Conservation (phyloP, 2,797 vertebrate genomes). For the Alca torda region DNA sequence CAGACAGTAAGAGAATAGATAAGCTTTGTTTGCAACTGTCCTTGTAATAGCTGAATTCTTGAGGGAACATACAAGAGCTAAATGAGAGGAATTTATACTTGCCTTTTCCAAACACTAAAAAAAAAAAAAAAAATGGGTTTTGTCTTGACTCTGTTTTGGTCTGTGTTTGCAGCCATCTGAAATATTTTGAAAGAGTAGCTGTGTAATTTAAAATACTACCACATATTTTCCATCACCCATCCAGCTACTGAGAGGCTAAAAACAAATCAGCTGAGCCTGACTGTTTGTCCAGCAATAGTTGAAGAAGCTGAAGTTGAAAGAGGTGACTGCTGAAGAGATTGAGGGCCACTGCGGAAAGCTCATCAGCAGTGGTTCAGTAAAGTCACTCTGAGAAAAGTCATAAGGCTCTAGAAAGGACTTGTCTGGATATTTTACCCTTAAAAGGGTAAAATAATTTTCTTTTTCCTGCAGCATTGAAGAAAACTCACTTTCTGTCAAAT, state of each 20-base stretch:
- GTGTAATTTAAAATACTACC: neutral
- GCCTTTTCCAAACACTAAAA: neutral
- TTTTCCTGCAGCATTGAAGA: neutral
- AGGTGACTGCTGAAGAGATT: neutral
- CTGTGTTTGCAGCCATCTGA: neutral
- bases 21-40: neutral
- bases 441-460: neutral
- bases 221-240: neutral
- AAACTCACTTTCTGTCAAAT: neutral
- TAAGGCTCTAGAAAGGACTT: neutral
- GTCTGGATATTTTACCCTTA: neutral
- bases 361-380: neutral
- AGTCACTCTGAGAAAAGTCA: neutral
- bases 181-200: neutral
- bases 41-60: neutral
- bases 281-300: neutral
- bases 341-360: neutral
- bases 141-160: neutral
- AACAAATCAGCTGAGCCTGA: neutral
- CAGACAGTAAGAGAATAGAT: neutral
- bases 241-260: neutral
- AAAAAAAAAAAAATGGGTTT: neutral
- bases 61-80: neutral
- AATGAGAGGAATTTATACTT: neutral
- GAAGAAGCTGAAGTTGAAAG: neutral